A percentile compares a stretch with the other conserved stretches of the same genome.
Evolutionary conservation across 2,888 invertebrate genomes (phyloP).

Genomic region (Elaeidobius kamerunicus): DNA sequence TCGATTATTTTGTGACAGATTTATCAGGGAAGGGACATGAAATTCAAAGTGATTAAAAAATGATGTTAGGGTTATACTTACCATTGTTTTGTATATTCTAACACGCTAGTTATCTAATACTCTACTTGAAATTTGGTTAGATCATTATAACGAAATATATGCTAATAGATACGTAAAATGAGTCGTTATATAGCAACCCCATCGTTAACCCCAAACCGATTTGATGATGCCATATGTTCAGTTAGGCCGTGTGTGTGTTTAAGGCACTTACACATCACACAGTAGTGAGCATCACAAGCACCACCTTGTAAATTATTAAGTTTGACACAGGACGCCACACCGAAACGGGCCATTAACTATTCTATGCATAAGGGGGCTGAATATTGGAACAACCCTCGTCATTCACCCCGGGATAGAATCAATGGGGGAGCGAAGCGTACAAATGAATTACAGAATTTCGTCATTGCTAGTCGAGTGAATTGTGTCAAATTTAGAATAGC

Average conservation of each 20-base stretch:
- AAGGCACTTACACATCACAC: slow-evolving; percentile 5
- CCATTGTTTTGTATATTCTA: too few species aligned
- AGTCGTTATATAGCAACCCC: too few species aligned
- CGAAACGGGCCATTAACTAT: slow-evolving; percentile 16
- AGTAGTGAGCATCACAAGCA: slow-evolving; percentile 14
- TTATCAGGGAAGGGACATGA: too few species aligned
- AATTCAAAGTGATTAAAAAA: too few species aligned
- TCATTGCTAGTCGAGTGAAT: not conserved
- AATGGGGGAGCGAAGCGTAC: slow-evolving; percentile 1
- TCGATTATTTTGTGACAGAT: too few species aligned
- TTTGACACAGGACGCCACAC: slow-evolving; percentile 17
- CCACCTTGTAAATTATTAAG: slow-evolving; percentile 18
- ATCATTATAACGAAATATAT: too few species aligned
- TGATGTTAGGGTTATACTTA: too few species aligned
- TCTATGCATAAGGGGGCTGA: slow-evolving; percentile 12
- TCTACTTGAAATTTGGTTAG: too few species aligned
- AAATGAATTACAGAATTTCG: not conserved
- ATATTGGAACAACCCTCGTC: slow-evolving; percentile 12
- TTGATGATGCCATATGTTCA: slow-evolving; percentile 12
- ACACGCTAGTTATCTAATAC: too few species aligned
- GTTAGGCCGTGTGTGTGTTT: slow-evolving; percentile 5
- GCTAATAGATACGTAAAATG: too few species aligned
- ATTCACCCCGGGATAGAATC: slow-evolving; percentile 7
- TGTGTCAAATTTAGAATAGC: not conserved
- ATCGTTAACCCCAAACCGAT: slow-evolving; percentile 2